phyloP scores from a whole-genome alignment of 1,140 invertebrate genomes.

The Drosophila chauvacae region DNA sequence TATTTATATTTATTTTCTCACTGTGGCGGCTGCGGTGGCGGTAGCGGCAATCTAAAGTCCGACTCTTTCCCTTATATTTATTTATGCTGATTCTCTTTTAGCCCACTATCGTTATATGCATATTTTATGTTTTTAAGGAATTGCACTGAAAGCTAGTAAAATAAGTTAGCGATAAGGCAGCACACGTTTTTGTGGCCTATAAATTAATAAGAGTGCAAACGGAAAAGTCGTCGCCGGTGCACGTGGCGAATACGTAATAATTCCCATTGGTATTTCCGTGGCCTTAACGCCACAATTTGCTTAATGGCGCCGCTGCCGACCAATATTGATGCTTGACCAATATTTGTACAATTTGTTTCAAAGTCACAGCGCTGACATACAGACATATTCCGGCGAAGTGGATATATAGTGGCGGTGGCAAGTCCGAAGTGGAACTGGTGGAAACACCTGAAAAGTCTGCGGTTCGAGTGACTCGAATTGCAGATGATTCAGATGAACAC shows the following conservation, averaged over 20 bases:
- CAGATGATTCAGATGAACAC: conserved; percentile 45
- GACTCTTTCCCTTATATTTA: conserved; percentile 33
- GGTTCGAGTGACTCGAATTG: conserved; percentile 24
- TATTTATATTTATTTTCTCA: conserved; percentile 73
- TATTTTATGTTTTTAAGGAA: conserved; percentile 36
- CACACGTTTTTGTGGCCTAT: conserved; percentile 31
- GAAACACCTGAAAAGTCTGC: conserved; percentile 22
- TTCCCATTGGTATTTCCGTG: conserved; percentile 48
- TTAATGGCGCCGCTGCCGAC: conserved; percentile 48
- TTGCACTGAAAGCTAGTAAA: conserved; percentile 13
- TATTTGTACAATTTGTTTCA: conserved; percentile 70
- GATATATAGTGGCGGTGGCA: not conserved
- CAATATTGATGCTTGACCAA: conserved; percentile 63
- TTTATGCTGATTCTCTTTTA: conserved; percentile 64
- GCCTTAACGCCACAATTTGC: conserved; percentile 57
- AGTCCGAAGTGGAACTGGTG: conserved; percentile 5
- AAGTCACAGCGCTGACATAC: conserved; percentile 30
- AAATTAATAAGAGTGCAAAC: conserved; percentile 42
- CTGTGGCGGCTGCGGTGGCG: not conserved
- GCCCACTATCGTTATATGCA: conserved; percentile 63
- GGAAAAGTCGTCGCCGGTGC: conserved; percentile 14
- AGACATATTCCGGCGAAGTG: not conserved
- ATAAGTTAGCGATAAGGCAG: conserved; percentile 49
- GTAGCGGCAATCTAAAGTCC: not conserved
- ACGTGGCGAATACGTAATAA: conserved; percentile 77